phyloP scores from a whole-genome alignment of 2,888 invertebrate genomes.

The Mesoligia furuncula region DNA sequence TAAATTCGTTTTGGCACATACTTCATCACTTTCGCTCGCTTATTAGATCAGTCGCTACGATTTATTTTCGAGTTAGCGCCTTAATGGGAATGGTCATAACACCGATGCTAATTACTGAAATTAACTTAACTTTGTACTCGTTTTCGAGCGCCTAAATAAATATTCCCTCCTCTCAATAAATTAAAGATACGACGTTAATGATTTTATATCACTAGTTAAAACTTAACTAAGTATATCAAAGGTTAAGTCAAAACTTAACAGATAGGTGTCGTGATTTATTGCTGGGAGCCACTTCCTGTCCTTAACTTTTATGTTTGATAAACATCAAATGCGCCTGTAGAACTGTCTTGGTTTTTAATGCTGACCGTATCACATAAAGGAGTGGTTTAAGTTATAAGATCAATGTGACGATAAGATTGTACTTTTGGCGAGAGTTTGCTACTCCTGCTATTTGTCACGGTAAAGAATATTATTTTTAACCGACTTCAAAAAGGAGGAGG shows the following conservation, averaged over 20 bases:
- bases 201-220: conserved; percentile 60
- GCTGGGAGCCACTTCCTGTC: conserved; percentile 79
- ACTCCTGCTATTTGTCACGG: not conserved
- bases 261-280: conserved; percentile 79
- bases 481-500: no score
- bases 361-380: conserved; percentile 44
- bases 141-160: conserved; percentile 7
- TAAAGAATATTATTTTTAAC: not conserved
- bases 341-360: conserved; percentile 74
- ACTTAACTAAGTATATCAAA: conserved; percentile 64
- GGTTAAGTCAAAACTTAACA: conserved; percentile 77
- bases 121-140: conserved; percentile 12
- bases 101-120: not conserved
- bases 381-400: conserved; percentile 60
- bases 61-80: no score
- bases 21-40: no score
- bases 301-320: conserved; percentile 73
- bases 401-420: not conserved
- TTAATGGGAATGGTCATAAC: not conserved
- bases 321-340: conserved; percentile 75
- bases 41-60: no score
- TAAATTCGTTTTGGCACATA: no score
- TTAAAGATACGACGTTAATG: conserved; percentile 56
- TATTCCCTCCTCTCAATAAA: conserved; percentile 43
- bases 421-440: not conserved